These are phyloP conservation scores for Drosophila biarmipes DNA, from an alignment of 1,140 invertebrate species.

Conservation along the genomic window DNA sequence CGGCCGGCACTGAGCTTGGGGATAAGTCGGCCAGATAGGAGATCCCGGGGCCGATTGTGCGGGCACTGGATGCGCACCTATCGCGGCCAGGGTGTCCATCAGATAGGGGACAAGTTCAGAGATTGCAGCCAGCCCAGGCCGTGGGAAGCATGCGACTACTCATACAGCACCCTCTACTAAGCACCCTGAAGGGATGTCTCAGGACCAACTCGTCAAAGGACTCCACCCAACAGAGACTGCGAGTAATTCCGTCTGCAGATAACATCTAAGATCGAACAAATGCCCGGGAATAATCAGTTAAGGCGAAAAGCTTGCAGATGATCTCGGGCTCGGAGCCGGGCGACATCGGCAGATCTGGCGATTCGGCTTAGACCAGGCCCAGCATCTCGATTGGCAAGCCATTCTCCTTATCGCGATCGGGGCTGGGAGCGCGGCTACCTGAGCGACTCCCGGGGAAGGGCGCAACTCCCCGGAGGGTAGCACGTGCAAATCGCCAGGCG, in stretches of 20 bases:
- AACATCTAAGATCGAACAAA: conserved; percentile 1
- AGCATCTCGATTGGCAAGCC: conserved; percentile 1
- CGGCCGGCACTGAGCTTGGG: conserved; percentile 68
- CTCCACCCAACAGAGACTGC: too few relatives aligned
- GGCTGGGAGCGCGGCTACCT: background rate
- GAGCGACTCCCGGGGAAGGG: background rate
- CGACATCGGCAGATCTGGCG: conserved; percentile 13
- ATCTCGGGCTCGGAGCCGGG: background rate
- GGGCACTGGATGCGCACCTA: conserved; percentile 3
- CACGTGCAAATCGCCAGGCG: conserved; percentile 24
- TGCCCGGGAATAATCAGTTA: conserved; percentile 8
- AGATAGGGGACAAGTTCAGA: conserved; percentile 19
- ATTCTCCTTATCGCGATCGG: conserved; percentile 22
- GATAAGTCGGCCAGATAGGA: conserved; percentile 68
- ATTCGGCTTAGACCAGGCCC: too few relatives aligned
- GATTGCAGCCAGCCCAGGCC: conserved; percentile 4
- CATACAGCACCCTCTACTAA: too few relatives aligned
- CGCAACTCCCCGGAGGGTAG: conserved; percentile 7
- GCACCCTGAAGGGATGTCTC: too few relatives aligned
- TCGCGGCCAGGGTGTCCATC: conserved; percentile 21
- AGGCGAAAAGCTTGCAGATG: conserved; percentile 19
- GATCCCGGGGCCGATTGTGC: conserved; percentile 52
- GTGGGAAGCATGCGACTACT: background rate
- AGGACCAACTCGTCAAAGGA: background rate
- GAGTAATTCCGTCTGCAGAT: background rate